Evolutionary conservation across 2,113 vertebrate genomes (phyloP).

Genomic region (Grammomys dolichurus): DNA sequence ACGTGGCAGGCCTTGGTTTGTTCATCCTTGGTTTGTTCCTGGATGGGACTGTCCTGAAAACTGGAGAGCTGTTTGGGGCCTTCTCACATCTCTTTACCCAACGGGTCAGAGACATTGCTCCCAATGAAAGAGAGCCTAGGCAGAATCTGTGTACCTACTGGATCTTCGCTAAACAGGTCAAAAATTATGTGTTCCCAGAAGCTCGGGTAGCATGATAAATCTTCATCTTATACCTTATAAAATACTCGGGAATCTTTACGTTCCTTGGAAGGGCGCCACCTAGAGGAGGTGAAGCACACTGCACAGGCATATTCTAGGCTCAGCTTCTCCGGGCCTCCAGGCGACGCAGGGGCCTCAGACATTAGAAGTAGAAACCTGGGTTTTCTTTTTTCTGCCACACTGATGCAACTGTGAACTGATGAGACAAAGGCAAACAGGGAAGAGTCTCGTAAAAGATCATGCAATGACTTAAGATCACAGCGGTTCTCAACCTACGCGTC

Average conservation of each 20-base stretch:
- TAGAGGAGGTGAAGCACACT: accelerated
- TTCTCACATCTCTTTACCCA: background rate
- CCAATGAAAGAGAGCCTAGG: background rate
- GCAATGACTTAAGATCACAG: background rate
- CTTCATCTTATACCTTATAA: background rate
- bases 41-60: background rate
- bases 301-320: background rate
- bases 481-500: background rate
- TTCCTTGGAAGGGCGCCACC: no score
- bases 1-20: background rate
- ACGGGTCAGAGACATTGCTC: background rate
- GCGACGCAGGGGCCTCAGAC: slow-evolving; percentile 79
- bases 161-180: background rate
- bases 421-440: slow-evolving; percentile 17
- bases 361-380: slow-evolving; percentile 74
- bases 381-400: slow-evolving; percentile 77
- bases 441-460: background rate
- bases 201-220: background rate
- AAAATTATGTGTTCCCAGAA: background rate
- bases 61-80: background rate
- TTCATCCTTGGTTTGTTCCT: background rate
- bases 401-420: slow-evolving; percentile 65
- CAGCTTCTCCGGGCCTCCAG: background rate
- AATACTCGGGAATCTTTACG: background rate
- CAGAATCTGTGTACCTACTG: background rate